These are phyloP conservation scores for Noctuana brunneofusca DNA, from an alignment of 2,888 invertebrate species.

Conservation along the genomic window DNA sequence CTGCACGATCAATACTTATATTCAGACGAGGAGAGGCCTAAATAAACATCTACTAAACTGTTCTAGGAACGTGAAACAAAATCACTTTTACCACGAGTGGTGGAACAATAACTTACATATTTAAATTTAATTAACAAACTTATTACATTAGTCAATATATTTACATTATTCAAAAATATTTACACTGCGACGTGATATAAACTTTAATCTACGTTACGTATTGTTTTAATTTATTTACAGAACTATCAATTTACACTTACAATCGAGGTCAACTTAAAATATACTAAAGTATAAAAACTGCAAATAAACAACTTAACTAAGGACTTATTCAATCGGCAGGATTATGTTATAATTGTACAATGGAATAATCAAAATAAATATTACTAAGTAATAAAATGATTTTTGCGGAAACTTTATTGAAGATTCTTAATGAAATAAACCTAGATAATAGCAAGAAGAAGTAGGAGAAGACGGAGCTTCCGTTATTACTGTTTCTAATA, in stretches of 20 bases:
- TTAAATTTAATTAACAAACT: constrained; percentile 43
- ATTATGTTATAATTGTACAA: constrained; percentile 21
- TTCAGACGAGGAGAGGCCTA: constrained; percentile 10
- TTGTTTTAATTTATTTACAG: constrained; percentile 61
- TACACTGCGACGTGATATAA: constrained; percentile 72
- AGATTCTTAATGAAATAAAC: neutral
- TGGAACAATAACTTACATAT: constrained; percentile 51
- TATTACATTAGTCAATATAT: constrained; percentile 46
- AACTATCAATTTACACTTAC: constrained; percentile 54
- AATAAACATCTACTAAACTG: constrained; percentile 46
- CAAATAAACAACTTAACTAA: constrained; percentile 8
- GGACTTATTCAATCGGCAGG: constrained; percentile 19
- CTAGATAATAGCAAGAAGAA: neutral
- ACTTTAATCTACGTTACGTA: constrained; percentile 64
- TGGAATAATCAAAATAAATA: constrained; percentile 11
- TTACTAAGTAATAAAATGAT: neutral
- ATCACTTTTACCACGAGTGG: constrained; percentile 60
- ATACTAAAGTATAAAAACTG: constrained; percentile 11
- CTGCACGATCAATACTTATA: no score
- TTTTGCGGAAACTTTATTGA: neutral
- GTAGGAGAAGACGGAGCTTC: neutral
- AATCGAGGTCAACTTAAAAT: constrained; percentile 21
- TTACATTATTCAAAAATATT: constrained; percentile 73
- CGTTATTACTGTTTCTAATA: neutral
- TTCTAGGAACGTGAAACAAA: constrained; percentile 71